Percentiles rank a stretch among this genome's conserved stretches.
Evolutionary conservation across 2,113 vertebrate species (phyloP).

Genomic region (Apodemus speciosus): DNA sequence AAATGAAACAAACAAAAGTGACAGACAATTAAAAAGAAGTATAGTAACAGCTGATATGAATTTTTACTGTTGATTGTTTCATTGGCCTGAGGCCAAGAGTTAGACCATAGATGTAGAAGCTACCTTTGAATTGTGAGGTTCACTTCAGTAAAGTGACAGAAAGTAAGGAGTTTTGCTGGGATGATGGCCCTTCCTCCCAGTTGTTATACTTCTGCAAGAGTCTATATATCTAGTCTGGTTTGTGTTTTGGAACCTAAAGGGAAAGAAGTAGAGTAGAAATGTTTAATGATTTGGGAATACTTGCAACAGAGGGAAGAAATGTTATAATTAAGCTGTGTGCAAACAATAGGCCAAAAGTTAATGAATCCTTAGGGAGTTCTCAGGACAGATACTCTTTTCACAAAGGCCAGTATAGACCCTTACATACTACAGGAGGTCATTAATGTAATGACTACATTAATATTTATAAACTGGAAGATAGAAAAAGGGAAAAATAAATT

Average conservation of each 20-base stretch:
- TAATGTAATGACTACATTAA: neutral
- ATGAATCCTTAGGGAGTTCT: neutral
- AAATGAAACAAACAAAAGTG: constrained; percentile 15
- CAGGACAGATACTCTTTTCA: neutral
- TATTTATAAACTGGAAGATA: neutral
- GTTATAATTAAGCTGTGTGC: neutral
- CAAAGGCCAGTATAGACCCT: neutral
- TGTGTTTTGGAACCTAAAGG: neutral
- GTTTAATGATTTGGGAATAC: neutral
- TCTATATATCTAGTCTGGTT: neutral
- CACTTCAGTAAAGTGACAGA: neutral
- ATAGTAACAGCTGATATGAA: neutral
- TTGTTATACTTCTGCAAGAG: neutral
- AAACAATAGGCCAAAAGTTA: neutral
- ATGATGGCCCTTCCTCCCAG: neutral
- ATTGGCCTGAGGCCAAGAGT: neutral
- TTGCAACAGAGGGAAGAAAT: neutral
- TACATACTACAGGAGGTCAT: neutral
- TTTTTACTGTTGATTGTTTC: constrained; percentile 16
- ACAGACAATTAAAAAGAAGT: neutral
- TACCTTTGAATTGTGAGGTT: neutral
- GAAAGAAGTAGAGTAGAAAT: neutral
- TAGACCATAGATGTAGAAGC: neutral
- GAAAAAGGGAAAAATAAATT: neutral
- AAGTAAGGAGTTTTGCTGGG: neutral